These are phyloP conservation scores for Unio delphinus DNA, from an alignment of 2,888 invertebrate genomes.

Conservation along the genomic window DNA sequence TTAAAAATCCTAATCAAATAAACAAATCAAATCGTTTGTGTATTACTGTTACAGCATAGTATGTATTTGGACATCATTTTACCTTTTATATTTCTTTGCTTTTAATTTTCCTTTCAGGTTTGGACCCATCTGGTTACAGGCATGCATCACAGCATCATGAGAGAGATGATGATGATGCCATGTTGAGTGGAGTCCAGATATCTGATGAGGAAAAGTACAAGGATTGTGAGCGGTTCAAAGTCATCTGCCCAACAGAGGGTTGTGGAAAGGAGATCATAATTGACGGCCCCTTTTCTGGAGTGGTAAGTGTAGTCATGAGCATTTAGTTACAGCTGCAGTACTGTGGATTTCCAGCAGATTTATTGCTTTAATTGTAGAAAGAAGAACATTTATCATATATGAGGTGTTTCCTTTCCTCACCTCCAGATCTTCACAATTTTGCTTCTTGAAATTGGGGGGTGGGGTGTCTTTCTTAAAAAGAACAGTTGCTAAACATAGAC, in stretches of 20 bases:
- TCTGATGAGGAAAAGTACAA: constrained; percentile 75
- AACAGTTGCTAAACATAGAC: too few relatives aligned
- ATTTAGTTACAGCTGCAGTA: not conserved
- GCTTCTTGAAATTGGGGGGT: too few relatives aligned
- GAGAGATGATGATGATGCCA: constrained; percentile 69
- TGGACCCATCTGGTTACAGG: constrained; percentile 73
- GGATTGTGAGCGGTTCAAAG: constrained; percentile 77
- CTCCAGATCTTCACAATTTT: too few relatives aligned
- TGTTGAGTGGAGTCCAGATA: constrained; percentile 58
- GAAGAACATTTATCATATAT: too few relatives aligned
- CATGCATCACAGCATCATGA: constrained; percentile 57
- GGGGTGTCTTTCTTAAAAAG: too few relatives aligned
- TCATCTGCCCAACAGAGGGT: constrained; percentile 74
- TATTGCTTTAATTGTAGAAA: too few relatives aligned
- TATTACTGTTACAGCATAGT: not conserved
- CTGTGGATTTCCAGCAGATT: not conserved
- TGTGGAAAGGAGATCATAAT: constrained; percentile 74
- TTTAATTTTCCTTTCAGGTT: constrained; percentile 59
- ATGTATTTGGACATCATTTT: not conserved
- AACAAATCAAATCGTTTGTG: too few relatives aligned
- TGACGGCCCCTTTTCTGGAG: constrained; percentile 69
- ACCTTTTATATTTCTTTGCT: not conserved
- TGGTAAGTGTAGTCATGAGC: constrained; percentile 42
- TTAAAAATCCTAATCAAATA: too few relatives aligned
- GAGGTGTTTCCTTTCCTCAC: too few relatives aligned